phyloP scores from a whole-genome alignment of 2,113 vertebrate genomes.

The Salvelinus sp. region DNA sequence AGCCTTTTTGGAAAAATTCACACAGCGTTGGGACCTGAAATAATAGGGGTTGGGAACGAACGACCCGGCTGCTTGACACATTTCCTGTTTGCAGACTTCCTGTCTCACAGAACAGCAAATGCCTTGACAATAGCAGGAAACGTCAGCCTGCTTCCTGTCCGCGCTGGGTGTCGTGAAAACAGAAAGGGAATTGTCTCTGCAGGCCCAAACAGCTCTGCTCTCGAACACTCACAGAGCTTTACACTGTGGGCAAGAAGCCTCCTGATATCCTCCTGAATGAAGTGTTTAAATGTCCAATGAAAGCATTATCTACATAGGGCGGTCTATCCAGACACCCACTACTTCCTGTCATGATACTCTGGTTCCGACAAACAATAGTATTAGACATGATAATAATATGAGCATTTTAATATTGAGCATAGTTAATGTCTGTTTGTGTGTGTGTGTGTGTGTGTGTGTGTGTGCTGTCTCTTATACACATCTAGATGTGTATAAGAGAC shows the following conservation, averaged over 20 bases:
- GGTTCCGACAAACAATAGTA: no score
- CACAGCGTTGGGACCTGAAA: constrained; percentile 26
- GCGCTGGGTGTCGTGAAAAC: constrained; percentile 82
- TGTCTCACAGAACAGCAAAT: constrained; percentile 81
- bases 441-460: no score
- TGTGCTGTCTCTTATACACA: no score
- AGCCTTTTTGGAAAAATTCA: constrained; percentile 56
- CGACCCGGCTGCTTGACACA: constrained; percentile 71
- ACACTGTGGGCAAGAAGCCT: constrained; percentile 44
- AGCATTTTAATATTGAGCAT: constrained; percentile 11
- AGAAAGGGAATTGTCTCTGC: constrained; percentile 75
- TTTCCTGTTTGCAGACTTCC: constrained; percentile 88
- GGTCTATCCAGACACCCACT: constrained; percentile 33
- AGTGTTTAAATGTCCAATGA: constrained; percentile 45
- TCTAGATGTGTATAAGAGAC: no score
- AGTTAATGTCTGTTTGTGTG: no score
- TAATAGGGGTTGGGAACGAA: constrained; percentile 73
- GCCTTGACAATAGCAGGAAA: constrained; percentile 90
- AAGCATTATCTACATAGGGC: neutral
- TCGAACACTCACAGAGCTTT: constrained; percentile 61
- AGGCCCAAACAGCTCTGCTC: constrained; percentile 63
- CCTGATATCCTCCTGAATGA: no score
- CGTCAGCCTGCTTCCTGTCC: constrained; percentile 82
- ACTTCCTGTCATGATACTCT: constrained; percentile 20
- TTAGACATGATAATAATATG: neutral